Conservation (phyloP, 2,888 invertebrate genomes). For the Masnerella sp. region DNA sequence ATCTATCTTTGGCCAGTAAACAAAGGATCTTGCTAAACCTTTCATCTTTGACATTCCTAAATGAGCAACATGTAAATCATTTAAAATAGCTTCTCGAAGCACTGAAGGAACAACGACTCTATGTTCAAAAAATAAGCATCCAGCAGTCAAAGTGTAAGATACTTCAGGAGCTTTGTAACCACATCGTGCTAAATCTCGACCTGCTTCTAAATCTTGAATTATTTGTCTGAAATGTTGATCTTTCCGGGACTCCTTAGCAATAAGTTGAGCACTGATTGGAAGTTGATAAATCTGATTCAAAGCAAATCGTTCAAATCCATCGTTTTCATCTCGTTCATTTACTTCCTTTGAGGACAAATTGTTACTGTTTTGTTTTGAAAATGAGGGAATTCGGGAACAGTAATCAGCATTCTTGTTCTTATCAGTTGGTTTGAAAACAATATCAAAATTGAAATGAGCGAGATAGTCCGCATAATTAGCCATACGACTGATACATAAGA, state of each 20-base stretch:
- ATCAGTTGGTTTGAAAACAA: conserved; percentile 20
- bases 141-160: not conserved
- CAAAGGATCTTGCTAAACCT: conserved; percentile 27
- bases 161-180: conserved; percentile 8
- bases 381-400: conserved; percentile 10
- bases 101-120: conserved; percentile 12
- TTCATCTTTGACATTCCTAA: conserved; percentile 27
- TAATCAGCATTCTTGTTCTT: conserved; percentile 28
- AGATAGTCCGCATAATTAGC: conserved; percentile 43
- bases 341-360: not conserved
- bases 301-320: conserved; percentile 11
- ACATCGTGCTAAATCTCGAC: conserved; percentile 2
- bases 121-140: conserved; percentile 29
- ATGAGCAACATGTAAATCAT: conserved; percentile 11
- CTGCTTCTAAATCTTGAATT: conserved; percentile 4
- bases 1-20: conserved; percentile 35
- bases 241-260: conserved; percentile 24
- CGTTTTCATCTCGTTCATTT: not conserved
- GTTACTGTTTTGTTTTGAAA: not conserved
- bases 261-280: conserved; percentile 16
- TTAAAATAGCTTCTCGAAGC: not conserved
- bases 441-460: conserved; percentile 27
- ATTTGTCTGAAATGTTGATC: conserved; percentile 13
- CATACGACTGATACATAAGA: conserved; percentile 39
- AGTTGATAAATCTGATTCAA: conserved; percentile 22